phyloP scores from a whole-genome alignment of 23 tunicate genomes.

The Ciona savignyi region DNA sequence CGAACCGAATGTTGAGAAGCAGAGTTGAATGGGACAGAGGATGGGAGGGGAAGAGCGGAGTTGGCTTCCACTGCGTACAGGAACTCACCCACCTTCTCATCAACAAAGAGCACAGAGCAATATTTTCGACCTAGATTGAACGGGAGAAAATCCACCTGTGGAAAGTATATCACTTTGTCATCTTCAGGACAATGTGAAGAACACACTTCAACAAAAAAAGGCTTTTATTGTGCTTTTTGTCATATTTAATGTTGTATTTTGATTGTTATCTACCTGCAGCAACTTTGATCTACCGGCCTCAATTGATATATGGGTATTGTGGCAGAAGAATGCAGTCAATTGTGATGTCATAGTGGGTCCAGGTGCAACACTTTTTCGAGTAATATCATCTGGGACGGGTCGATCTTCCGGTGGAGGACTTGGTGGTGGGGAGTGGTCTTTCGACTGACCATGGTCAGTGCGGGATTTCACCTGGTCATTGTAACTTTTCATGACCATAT shows the following conservation, averaged over 20 bases:
- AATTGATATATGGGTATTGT: conserved; percentile 34
- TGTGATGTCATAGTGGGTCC: conserved; percentile 56
- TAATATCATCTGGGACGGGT: conserved; percentile 13
- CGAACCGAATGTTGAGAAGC: conserved; percentile 57
- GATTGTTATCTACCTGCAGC: conserved; percentile 18
- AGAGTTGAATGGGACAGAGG: conserved; percentile 56
- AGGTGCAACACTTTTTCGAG: neutral
- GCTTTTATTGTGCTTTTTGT: too few species aligned
- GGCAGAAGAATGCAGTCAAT: conserved; percentile 74
- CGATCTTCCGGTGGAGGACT: conserved; percentile 42
- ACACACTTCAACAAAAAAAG: too few species aligned
- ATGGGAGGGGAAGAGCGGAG: conserved; percentile 59
- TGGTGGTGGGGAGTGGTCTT: conserved; percentile 46
- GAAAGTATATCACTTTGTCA: neutral
- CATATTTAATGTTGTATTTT: neutral
- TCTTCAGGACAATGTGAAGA: too few species aligned
- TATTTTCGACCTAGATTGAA: conserved; percentile 65
- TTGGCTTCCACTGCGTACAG: conserved; percentile 69
- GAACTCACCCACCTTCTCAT: conserved; percentile 74
- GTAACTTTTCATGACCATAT: too few species aligned
- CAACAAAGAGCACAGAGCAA: conserved; percentile 55
- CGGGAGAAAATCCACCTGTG: conserved; percentile 75
- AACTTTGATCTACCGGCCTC: conserved; percentile 30
- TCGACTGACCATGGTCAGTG: conserved; percentile 70
- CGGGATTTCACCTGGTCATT: conserved; percentile 65